Base-by-base conservation (phyloP, 1,140 invertebrate genomes). In the Drosophila mayri region DNA sequence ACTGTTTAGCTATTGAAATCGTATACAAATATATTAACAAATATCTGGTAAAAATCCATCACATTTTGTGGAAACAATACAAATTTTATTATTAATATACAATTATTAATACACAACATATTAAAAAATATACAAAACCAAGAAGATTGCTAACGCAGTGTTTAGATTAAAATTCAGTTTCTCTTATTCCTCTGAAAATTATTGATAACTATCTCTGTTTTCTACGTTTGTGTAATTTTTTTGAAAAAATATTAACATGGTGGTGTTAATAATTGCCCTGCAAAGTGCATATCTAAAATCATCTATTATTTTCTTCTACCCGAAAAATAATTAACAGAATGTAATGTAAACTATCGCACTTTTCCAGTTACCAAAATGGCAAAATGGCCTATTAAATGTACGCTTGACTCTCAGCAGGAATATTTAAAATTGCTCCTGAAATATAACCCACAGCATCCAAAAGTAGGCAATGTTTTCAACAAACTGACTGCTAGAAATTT, bases 401-500 rank as follows among this genome's bases (percentile, higher is more conserved):
- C 35, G 5, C 37, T 37, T 37, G 35, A 37, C 11, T 10, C 35
- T 10, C 35, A 12, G 35, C 12, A 41, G n/a, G 8, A 41, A 18
- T 41, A 41, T 10, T 2, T 18, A 41, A 20, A 43, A 7, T 18
- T 41, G 9, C 18, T 20, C 10, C 10, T 9, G 22, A 46, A 22
- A 22, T n/a, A 28, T 18, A 3, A 50, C 6, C 10, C 12, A 3
- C 0, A 22, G 1, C 28, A 54, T n/a, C 8, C 18, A 16, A 54
- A 54, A 54, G 16, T 37, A 11, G 32, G 14, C 14, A 54, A 37
- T 25, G 35, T 22, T 25, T 54, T 54, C 4, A 1, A 16, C 32
- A 54, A 22, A 54, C 14, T 3, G 32, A 38, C 16, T 55, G 20
- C 32, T 25, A 14, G 20, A 55, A 22, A 55, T 55, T 55, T n/a